These are phyloP conservation scores for Teleiodes luculella DNA, from an alignment of 2,888 invertebrate genomes.

Conservation along the genomic window DNA sequence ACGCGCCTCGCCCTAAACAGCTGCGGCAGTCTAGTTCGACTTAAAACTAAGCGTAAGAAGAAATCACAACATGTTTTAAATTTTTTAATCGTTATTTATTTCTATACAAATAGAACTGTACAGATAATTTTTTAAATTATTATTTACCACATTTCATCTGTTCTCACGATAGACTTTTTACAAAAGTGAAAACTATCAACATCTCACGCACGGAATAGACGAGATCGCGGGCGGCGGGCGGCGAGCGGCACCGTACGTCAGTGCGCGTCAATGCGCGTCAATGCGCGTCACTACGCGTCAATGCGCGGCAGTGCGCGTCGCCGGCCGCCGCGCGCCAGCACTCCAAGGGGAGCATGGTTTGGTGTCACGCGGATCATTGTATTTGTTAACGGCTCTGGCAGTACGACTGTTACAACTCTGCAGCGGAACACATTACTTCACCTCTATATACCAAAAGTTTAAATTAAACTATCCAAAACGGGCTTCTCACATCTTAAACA, in stretches of 20 bases:
- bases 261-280: slow-evolving; percentile 3
- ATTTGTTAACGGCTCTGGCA: slow-evolving; percentile 20
- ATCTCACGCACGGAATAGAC: slow-evolving; percentile 66
- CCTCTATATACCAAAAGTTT: not conserved
- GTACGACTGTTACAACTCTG: not conserved
- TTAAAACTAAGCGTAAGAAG: slow-evolving; percentile 63
- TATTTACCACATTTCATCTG: slow-evolving; percentile 74
- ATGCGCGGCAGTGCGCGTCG: slow-evolving; percentile 11
- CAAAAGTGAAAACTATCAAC: slow-evolving; percentile 80
- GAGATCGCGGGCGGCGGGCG: slow-evolving; percentile 56
- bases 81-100: slow-evolving; percentile 79
- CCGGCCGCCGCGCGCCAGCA: not conserved
- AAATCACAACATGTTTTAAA: slow-evolving; percentile 74
- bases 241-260: not conserved
- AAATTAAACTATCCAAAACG: not conserved
- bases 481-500: not conserved
- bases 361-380: slow-evolving; percentile 36
- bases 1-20: slow-evolving; percentile 41
- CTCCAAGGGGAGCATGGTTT: slow-evolving; percentile 16
- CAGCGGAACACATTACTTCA: not conserved
- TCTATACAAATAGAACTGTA: slow-evolving; percentile 81
- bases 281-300: slow-evolving; percentile 14
- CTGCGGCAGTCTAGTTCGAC: slow-evolving; percentile 43
- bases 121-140: slow-evolving; percentile 78
- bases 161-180: slow-evolving; percentile 78